Evolutionary conservation across 2,888 invertebrate species (phyloP), one percentile per base, ranked within the genome.

Genomic region (Pseudeuparius sepicola): DNA sequence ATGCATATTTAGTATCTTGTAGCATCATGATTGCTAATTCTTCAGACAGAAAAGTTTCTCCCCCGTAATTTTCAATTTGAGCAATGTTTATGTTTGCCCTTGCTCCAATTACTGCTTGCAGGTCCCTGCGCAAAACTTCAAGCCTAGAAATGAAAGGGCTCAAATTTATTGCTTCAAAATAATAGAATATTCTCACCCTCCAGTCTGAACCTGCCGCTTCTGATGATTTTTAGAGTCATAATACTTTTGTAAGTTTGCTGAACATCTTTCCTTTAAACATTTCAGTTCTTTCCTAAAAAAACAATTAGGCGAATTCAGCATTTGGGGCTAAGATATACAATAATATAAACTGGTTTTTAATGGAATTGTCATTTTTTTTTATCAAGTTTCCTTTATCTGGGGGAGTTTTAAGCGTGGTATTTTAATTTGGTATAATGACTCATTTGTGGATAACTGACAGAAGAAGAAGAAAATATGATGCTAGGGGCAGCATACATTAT

Each of bases 11-110:
- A 1, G 89, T 84, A 54, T 92, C 87, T 56, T 87, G 88, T 24
- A 98, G 64, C 54, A 97, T 74, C 51, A 78, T 85, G 45, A 92
- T 87, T 0, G 93, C 93, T 3, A 96, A 71, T 56, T 92, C 88
- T 60, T 96, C 94, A 1, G 93, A 93, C 1, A 98, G 70, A 58
- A 96, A 93, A 0, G 93, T 97, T 65, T 98, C 96, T 0, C 92
- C 96, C 2, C 93, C 94, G 55, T 90, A 94, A 62, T 93, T 88
- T 60, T 96, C 96, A 26, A 93, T 88, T 57, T 87, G 85, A 1
- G 86, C 90, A 42, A 93, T 88, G 57, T 92, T 92, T 39, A 93
- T 87, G 57, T 92, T 93, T 0, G 90, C 83, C 35, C 88, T 73
- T 0, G 87, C 83, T 2, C 92, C 88, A 46, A 97, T 83, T 7